Evolutionary conservation across 1,140 invertebrate species (phyloP), one percentile per base, ranked within the genome.

Genomic region (Caenorhabditis briggsae): DNA sequence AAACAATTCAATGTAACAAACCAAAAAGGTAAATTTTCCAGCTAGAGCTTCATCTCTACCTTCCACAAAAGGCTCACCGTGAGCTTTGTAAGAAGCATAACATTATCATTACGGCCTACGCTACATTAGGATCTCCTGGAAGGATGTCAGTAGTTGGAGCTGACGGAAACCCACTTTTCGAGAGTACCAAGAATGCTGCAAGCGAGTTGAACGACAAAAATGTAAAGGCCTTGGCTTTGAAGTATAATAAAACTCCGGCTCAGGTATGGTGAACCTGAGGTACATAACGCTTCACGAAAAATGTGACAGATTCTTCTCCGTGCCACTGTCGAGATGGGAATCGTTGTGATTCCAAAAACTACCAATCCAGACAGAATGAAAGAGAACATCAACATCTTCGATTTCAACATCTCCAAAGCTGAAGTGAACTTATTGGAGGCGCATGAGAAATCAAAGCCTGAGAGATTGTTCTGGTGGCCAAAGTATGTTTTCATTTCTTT

Each of bases 371-470:
- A 59, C 5, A 64, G 70, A 78, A 78, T 78, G 70, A 78, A 78
- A 20, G 70, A 89, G 53, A 95, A 95, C 89, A 88, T 93, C 14
- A 84, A 92, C 25, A 86, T 92, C 0, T 91, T 93, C 46, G 89
- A 89, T 64, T 89, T 89, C 65, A 59, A 86, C 23, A 78, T 78
- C 23, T 23, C 70, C 5, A 78, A 78, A 23, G 43, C 70, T 16
- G 70, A 78, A 78, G 70, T 78, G 12, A 78, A 78, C 14, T 20
- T 50, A 2, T n/a, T 78, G n/a, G 70, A 78, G 12, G 46, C 43
- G 7, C 46, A 50, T n/a, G 70, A 50, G 12, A 50, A n/a, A 53
- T 18, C 70, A 12, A 46, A 43, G 46, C 33, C 12, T 3, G 46
- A 50, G 41, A n/a, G 70, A 50, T 46, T 78, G 20, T 78, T 78